Evolutionary conservation across 2,888 invertebrate genomes (phyloP).

Genomic region (Leistus spinibarbis): DNA sequence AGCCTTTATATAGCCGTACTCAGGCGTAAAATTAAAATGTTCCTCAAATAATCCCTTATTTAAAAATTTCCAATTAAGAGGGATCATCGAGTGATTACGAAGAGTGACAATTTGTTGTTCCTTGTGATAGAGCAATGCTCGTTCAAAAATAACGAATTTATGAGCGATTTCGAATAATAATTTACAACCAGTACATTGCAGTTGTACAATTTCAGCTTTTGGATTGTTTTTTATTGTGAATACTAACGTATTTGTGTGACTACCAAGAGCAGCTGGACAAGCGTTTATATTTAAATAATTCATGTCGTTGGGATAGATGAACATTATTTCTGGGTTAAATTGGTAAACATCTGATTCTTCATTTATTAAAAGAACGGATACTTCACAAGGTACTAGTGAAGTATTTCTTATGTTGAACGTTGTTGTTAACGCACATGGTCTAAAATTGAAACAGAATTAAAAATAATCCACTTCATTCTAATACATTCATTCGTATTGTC

Average conservation of each 20-base stretch:
- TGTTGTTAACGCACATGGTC: slow-evolving; percentile 59
- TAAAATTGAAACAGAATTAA: slow-evolving; percentile 49
- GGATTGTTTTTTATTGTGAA: slow-evolving; percentile 65
- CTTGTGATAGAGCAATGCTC: slow-evolving; percentile 60
- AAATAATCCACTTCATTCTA: not conserved
- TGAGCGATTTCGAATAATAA: slow-evolving; percentile 58
- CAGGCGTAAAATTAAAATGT: slow-evolving; percentile 44
- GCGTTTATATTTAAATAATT: slow-evolving; percentile 50
- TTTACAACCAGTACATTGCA: slow-evolving; percentile 61
- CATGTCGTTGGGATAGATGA: slow-evolving; percentile 48
- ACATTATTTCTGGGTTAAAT: slow-evolving; percentile 53
- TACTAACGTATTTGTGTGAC: slow-evolving; percentile 49
- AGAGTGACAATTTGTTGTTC: slow-evolving; percentile 61
- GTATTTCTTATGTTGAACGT: slow-evolving; percentile 62
- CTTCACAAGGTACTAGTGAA: slow-evolving; percentile 60
- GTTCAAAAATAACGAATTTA: slow-evolving; percentile 60
- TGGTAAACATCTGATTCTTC: slow-evolving; percentile 59
- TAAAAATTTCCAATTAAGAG: slow-evolving; percentile 63
- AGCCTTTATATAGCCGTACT: slow-evolving; percentile 57
- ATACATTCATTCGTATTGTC: not conserved
- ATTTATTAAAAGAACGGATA: slow-evolving; percentile 57
- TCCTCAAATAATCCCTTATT: slow-evolving; percentile 54
- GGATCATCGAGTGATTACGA: slow-evolving; percentile 63
- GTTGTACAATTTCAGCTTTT: slow-evolving; percentile 59
- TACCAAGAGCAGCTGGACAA: slow-evolving; percentile 50